Conservation (phyloP, 2,888 invertebrate genomes). For the Ctenicera cuprea region DNA sequence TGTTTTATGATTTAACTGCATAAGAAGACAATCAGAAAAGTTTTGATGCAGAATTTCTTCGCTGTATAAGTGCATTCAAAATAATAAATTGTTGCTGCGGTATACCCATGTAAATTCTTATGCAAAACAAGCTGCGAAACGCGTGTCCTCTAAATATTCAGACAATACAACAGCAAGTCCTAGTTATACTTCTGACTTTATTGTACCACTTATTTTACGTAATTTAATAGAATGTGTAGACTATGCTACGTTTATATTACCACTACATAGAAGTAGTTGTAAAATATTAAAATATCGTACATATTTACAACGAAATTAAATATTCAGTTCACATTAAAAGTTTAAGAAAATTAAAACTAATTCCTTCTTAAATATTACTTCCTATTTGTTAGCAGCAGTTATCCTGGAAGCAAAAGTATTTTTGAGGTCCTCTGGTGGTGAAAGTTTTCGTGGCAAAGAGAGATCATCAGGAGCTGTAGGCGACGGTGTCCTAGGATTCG, state of each 20-base stretch:
- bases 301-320: conserved; percentile 11
- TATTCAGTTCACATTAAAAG: background rate
- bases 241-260: background rate
- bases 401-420: conserved; percentile 42
- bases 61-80: background rate
- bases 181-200: background rate
- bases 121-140: background rate
- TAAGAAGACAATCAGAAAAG: background rate
- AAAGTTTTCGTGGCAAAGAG: conserved; percentile 62
- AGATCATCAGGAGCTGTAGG: conserved; percentile 70
- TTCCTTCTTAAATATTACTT: background rate
- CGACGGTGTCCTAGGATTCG: conserved; percentile 65
- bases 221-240: background rate
- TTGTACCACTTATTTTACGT: background rate
- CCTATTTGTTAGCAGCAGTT: conserved; percentile 37
- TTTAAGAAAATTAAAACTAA: background rate
- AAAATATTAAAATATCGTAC: conserved; percentile 4
- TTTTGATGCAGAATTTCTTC: background rate
- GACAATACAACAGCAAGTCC: background rate
- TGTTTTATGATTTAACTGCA: conserved; percentile 13
- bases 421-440: conserved; percentile 37
- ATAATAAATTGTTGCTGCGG: background rate
- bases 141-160: background rate
- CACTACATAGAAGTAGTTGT: background rate
- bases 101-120: background rate